Evolutionary conservation across 2,113 vertebrate genomes (phyloP).

Genomic region (Phasianus colchicus): DNA sequence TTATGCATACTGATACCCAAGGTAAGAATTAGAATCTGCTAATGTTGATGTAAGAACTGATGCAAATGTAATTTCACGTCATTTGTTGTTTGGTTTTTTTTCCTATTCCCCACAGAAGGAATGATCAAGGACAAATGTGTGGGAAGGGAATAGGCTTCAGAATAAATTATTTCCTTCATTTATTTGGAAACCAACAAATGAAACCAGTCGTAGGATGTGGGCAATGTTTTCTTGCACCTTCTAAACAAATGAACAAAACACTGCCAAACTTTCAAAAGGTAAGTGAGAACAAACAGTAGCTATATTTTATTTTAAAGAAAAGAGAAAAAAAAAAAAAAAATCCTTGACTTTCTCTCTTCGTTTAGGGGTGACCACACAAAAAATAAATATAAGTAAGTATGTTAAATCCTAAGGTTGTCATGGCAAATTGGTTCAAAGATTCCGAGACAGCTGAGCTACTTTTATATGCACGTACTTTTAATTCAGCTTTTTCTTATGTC

Average conservation of each 20-base stretch:
- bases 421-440: not conserved
- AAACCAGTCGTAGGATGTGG: rapidly evolving
- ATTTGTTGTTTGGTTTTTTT: not conserved
- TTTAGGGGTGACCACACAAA: not conserved
- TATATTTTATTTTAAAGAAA: not conserved
- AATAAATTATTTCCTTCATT: not conserved
- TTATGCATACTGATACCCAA: not conserved
- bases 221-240: not conserved
- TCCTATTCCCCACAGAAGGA: not conserved
- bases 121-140: not conserved
- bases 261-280: not conserved
- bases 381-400: not conserved
- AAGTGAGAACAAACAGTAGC: not conserved
- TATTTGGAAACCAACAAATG: not conserved
- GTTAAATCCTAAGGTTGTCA: not conserved
- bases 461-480: not conserved
- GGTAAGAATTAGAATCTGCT: not conserved
- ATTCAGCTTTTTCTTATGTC: not conserved
- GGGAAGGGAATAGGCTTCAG: not conserved
- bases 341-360: not conserved
- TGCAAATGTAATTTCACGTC: not conserved
- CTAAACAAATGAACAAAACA: not conserved
- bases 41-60: not conserved
- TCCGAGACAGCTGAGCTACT: not conserved
- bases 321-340: not conserved